A percentile compares a stretch with the other conserved stretches of the same genome.
These are phyloP conservation scores for Tinamus guttatus DNA, from an alignment of 2,113 vertebrate genomes.

Conservation along the genomic window DNA sequence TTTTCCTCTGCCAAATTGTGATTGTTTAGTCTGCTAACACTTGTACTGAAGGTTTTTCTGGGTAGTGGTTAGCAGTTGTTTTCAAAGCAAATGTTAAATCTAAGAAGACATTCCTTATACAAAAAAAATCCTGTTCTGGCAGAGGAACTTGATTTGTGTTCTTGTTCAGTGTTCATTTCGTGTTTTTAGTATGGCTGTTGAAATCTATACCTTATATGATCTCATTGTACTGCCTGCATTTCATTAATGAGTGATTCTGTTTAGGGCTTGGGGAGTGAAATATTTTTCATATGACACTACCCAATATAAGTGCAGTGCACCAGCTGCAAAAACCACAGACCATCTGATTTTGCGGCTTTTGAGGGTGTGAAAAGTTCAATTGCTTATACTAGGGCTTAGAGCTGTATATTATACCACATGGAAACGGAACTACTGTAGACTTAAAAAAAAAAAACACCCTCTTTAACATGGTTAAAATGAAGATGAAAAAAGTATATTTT, in stretches of 20 bases:
- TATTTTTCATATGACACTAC: conserved; percentile 98
- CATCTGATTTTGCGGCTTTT: conserved; percentile 93
- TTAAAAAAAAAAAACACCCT: conserved; percentile 75
- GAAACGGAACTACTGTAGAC: conserved; percentile 86
- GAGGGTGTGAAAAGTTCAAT: conserved; percentile 98
- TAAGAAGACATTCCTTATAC: conserved; percentile 82
- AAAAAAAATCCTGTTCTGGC: conserved; percentile 84
- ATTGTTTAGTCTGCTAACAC: conserved; percentile 96
- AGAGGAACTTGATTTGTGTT: conserved; percentile 91
- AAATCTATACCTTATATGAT: conserved; percentile 96
- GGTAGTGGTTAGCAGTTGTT: conserved; percentile 89
- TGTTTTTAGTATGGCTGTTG: conserved; percentile 91
- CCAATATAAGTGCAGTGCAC: conserved; percentile 86
- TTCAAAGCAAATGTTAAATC: conserved; percentile 89
- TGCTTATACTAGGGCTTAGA: conserved; percentile 87
- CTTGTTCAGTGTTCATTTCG: conserved; percentile 89
- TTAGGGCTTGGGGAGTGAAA: conserved; percentile 88
- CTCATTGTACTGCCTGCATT: conserved; percentile 94
- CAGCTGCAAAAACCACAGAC: conserved; percentile 94
- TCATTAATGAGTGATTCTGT: conserved; percentile 97
- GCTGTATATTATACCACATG: conserved; percentile 80
- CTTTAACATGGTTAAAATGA: conserved; percentile 74
- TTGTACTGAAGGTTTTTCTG: conserved; percentile 86
- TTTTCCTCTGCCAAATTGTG: conserved; percentile 83
- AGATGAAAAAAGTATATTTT: conserved; percentile 34